phyloP scores from a whole-genome alignment of 2,797 vertebrate genomes.

The Sternarchorhynchus goeldii region DNA sequence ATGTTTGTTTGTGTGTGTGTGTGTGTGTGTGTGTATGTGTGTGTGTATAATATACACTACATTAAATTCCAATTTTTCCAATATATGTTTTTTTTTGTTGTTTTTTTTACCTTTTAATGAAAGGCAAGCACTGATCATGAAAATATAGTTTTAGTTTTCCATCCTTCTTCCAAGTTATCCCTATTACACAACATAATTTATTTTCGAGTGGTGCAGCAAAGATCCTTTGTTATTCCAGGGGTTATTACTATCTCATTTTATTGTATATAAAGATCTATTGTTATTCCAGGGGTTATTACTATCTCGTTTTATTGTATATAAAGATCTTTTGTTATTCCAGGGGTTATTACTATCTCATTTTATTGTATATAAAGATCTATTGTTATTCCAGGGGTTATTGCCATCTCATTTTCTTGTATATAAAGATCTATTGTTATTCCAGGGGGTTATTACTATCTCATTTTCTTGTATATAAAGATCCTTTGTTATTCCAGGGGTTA shows the following conservation, averaged over 20 bases:
- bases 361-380: conserved; percentile 45
- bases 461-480: conserved; percentile 20
- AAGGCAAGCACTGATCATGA: conserved; percentile 50
- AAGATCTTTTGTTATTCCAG: conserved; percentile 30
- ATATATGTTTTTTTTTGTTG: background rate
- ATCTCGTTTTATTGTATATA: conserved; percentile 49
- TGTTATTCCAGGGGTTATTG: conserved; percentile 39
- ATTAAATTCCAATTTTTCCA: no score
- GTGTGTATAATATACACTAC: no score
- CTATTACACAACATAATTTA: background rate
- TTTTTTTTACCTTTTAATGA: conserved; percentile 41
- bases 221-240: conserved; percentile 26
- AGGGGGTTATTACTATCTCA: background rate
- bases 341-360: conserved; percentile 43
- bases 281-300: conserved; percentile 41
- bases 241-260: conserved; percentile 46
- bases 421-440: conserved; percentile 34
- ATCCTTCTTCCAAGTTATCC: conserved; percentile 41
- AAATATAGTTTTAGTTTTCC: conserved; percentile 54
- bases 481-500: conserved; percentile 31
- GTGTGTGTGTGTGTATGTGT: no score
- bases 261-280: conserved; percentile 43
- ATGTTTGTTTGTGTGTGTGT: no score
- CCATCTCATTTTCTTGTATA: conserved; percentile 48
- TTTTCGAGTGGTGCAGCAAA: background rate